Base-by-base conservation (phyloP, 2,888 invertebrate species). In the Escarpia spicata region DNA sequence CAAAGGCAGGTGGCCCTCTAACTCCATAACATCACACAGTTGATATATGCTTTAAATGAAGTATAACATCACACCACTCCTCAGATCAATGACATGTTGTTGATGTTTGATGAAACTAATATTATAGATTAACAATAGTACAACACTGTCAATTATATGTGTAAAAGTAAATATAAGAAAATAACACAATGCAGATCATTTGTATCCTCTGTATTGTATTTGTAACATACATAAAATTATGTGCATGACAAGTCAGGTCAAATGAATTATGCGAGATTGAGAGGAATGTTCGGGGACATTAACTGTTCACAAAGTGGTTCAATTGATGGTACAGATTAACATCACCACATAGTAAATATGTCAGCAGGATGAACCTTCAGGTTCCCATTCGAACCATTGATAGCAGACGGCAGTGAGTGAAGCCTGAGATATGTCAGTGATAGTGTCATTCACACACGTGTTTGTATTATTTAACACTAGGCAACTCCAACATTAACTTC, bases 271-370 rank as follows among this genome's bases (percentile, higher is more conserved):
- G 75, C 19, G 75, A 75, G 26, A 75, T 26, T 75, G 75, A 75
- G 75, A 75, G 75, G 75, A 75, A 75, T 75, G 75, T 75, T 26
- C 1, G 6, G n/a, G 1, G 19, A 75, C 75, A 75, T 75, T 75
- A 75, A 75, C 26, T 75, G n/a, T 6, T 19, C n/a, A 75, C 75
- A 75, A 19, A 75, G 26, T 75, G 75, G 75, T 26, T 75, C 2
- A 75, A 75, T 75, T 75, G 75, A 75, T 75, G 75, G 75, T n/a
- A 75, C 75, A 75, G 75, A 75, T 75, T 75, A 75, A 26, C 75
- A 75, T 75, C 75, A 75, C 6, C 75, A 75, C 26, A 26, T 75
- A 26, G 19, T 75, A 75, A 75, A 75, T 75, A 26, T 75, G 75
- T 75, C 75, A 75, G 75, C 75, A 26, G 75, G 75, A 26, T 75